Evolutionary conservation across 2,888 invertebrate genomes (phyloP), one percentile per base, ranked within the genome.

Genomic region (Baronia brevicornis): DNA sequence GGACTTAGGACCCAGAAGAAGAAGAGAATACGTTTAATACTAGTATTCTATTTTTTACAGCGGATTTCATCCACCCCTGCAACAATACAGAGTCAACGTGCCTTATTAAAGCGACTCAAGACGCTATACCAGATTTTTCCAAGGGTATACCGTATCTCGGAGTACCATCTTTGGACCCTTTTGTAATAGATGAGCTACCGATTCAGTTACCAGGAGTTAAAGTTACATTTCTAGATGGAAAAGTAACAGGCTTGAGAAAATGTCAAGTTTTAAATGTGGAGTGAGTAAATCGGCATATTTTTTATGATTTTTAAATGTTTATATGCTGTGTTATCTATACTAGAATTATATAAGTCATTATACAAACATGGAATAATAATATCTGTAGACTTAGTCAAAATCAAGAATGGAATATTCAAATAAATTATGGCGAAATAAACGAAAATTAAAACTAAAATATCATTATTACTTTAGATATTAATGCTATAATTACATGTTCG

Each of bases 131-230:
- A 2, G 69, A 72, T 9, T 84, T 82, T 43, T 53, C 75, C 1
- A 79, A 73, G 34, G 84, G 84, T 18, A 31, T 84, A 9, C 84
- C 80, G 0, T 21, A 68, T 0, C 60, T 82, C 1, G 75, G 70
- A 14, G 82, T 84, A 3, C 80, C 82, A 3, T 45, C 79, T 0
- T 40, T 84, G 28, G 84, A 84, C 33, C 84, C 82, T 0, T 84
- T 82, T 38, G 27, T 74, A 20, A 80, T 82, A 27, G 74, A 80
- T 1, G 69, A 79, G 43, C 50, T 82, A 17, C 80, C 82, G 1
- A 82, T 84, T 30, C 82, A 82, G 40, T 54, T 84, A 19, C 82
- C 84, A 0, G 82, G 84, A 2, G 78, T 84, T 39, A 82, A 77
- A 37, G 82, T 84, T 14, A 82, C 82, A 1, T 82, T 84, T 36